phyloP scores from a whole-genome alignment of 23 tunicate genomes.

The Ciona savignyi region DNA sequence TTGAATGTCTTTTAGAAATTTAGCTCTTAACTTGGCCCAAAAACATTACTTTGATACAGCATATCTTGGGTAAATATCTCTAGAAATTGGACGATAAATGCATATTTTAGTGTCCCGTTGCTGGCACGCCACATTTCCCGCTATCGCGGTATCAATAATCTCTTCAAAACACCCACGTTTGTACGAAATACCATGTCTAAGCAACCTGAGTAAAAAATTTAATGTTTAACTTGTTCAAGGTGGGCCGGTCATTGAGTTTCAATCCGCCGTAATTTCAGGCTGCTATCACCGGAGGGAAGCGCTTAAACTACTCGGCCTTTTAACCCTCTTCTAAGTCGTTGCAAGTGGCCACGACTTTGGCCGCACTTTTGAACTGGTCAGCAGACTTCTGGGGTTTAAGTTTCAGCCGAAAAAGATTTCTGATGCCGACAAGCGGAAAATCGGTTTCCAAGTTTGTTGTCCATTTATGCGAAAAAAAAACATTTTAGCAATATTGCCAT shows the following conservation, averaged over 20 bases:
- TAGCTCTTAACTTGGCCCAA: background rate
- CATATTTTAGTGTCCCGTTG: background rate
- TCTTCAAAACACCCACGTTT: background rate
- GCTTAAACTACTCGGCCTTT: slow-evolving; percentile 1
- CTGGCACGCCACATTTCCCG: background rate
- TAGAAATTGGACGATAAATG: background rate
- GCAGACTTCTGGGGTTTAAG: background rate
- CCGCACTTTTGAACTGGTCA: background rate
- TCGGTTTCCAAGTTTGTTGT: too few relatives aligned
- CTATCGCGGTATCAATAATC: background rate
- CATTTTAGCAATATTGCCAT: too few relatives aligned
- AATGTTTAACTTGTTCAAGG: background rate
- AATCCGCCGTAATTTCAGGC: background rate
- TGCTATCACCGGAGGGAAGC: background rate
- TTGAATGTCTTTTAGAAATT: background rate
- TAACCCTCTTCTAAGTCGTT: background rate
- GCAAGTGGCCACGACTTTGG: background rate
- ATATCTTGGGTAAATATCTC: background rate
- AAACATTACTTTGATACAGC: background rate
- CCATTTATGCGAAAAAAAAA: too few relatives aligned
- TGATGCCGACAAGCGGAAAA: background rate
- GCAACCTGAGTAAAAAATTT: too few relatives aligned
- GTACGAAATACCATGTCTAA: background rate
- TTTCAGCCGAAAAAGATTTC: background rate
- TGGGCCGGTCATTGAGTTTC: background rate